Percentiles rank a stretch among this genome's conserved stretches.
phyloP scores from a whole-genome alignment of 1,140 invertebrate genomes.

The Neodiprion virginianus region DNA sequence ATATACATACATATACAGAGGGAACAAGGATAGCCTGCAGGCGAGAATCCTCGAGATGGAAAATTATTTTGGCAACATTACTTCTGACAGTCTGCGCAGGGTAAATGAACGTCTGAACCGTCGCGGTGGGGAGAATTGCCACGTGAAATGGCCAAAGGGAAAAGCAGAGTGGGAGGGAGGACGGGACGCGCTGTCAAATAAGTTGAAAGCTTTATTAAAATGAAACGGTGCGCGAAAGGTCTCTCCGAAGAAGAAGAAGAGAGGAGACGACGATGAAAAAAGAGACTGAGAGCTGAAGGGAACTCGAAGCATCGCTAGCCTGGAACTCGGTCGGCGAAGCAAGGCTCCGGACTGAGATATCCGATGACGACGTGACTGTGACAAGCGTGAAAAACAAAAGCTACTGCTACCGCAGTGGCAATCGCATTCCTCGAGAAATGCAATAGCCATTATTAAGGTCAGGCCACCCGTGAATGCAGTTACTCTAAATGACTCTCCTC shows the following conservation, averaged over 20 bases:
- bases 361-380: background rate
- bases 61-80: conserved; percentile 16
- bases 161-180: background rate
- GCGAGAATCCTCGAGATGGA: background rate
- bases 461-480: background rate
- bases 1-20: too few species aligned
- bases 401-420: background rate
- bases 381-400: background rate
- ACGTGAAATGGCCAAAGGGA: background rate
- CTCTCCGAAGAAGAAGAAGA: conserved; percentile 5
- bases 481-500: background rate
- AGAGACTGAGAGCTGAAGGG: background rate
- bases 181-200: conserved; percentile 13
- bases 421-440: background rate
- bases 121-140: background rate
- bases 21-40: too few species aligned
- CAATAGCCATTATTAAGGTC: background rate
- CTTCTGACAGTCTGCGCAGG: background rate
- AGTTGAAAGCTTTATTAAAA: conserved; percentile 22
- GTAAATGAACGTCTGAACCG: conserved; percentile 5
- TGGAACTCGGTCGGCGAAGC: too few species aligned
- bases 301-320: too few species aligned
- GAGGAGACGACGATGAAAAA: background rate
- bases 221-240: conserved; percentile 5
- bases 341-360: background rate